phyloP scores from a whole-genome alignment of 2,888 invertebrate species.

The Rhaphigaster nebulosa region DNA sequence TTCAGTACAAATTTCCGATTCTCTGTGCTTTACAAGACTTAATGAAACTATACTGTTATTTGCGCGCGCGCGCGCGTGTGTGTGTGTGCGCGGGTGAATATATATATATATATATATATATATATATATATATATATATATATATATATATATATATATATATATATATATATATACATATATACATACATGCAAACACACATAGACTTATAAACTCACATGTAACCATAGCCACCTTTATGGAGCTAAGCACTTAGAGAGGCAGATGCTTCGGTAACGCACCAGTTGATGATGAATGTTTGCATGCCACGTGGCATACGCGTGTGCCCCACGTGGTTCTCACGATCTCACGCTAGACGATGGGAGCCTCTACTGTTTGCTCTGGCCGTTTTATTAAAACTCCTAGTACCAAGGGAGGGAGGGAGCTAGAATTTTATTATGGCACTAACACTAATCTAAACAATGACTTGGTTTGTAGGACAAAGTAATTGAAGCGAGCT shows the following conservation, averaged over 20 bases:
- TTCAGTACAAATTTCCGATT: no score
- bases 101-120: no score
- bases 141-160: no score
- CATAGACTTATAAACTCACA: not conserved
- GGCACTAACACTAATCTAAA: not conserved
- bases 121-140: no score
- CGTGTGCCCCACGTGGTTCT: conserved; percentile 37
- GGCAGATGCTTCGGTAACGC: conserved; percentile 7
- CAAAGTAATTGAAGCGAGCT: not conserved
- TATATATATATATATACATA: no score
- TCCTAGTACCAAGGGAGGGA: not conserved
- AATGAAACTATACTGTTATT: no score
- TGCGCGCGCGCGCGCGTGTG: no score
- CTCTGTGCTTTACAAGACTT: no score
- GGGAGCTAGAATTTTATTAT: not conserved
- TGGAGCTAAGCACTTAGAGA: not conserved
- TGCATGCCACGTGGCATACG: not conserved
- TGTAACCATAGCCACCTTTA: conserved; percentile 4
- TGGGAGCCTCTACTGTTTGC: not conserved
- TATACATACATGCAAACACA: no score
- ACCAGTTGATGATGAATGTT: conserved; percentile 44
- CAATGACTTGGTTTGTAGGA: not conserved
- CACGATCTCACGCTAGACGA: not conserved
- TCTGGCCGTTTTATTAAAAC: not conserved
- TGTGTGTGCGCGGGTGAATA: no score